Base-by-base conservation (phyloP, 2,888 invertebrate genomes). In the Phorcus lineatus region DNA sequence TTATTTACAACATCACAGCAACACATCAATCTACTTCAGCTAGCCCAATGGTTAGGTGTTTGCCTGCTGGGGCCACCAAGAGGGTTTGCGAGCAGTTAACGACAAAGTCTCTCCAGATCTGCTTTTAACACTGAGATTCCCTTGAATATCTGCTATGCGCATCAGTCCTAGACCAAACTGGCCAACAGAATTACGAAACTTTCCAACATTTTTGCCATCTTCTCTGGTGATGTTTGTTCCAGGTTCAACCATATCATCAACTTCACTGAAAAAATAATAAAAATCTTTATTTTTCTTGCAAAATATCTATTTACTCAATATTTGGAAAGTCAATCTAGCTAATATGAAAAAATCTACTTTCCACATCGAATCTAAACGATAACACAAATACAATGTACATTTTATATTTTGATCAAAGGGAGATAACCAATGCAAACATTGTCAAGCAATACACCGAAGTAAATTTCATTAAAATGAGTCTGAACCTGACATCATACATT, bases 171-270 rank as follows among this genome's bases (percentile, higher is more conserved):
- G 85, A 36, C 90, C 91, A 82, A 82, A 86, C 1, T 52, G 66
- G 36, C 88, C 89, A n/a, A 79, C 67, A 31, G 78, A 67, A 74
- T 84, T 85, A n/a, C 95, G 95, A 67, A 97, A 93, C 92, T 96
- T 96, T 22, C 97, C 97, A 78, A 96, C 93, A 78, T 92, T 92
- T 80, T 94, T 94, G 3, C 93, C 94, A n/a, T 88, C 88, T 19
- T 87, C 90, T 24, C 87, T 88, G 22, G 76, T 77, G 66, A 91
- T 88, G 62, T 82, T 86, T 16, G 83, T 80, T 19, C 87, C 88
- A 40, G 81, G 31, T 57, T 81, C 81, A 28, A 90, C 76, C 7
- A 79, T 77, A 22, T 76, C 81, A 22, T 87, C 84, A 19, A 74
- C 77, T 19, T 66, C 76, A 62, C 89, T 89, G 84, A 74, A 85